Percentiles rank a stretch among this genome's conserved stretches.
Conservation (phyloP, 2,113 vertebrate species). For the Halichoerus grypus region DNA sequence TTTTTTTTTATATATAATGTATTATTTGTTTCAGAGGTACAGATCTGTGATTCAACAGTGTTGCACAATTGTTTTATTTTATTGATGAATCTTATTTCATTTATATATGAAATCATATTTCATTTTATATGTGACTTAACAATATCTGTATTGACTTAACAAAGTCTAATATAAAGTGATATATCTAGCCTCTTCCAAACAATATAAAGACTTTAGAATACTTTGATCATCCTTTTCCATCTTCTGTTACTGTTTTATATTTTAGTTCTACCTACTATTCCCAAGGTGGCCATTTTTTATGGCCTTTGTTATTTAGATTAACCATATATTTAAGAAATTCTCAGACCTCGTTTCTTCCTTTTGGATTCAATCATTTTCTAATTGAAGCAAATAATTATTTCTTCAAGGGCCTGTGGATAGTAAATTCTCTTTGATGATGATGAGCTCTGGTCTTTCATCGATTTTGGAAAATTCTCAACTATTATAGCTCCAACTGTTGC, state of each 20-base stretch:
- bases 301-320: background rate
- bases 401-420: background rate
- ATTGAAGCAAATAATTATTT: background rate
- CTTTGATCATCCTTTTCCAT: background rate
- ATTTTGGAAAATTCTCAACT: background rate
- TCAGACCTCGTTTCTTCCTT: background rate
- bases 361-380: conserved; percentile 1
- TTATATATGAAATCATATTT: background rate
- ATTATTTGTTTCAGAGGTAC: too few relatives aligned
- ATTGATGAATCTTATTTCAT: background rate
- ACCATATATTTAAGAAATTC: background rate
- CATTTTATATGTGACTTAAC: background rate
- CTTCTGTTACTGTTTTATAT: conserved; percentile 35
- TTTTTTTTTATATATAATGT: too few relatives aligned
- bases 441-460: background rate
- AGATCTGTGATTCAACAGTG: too few relatives aligned
- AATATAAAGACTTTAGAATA: background rate
- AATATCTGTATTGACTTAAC: background rate
- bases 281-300: background rate
- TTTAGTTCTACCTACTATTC: background rate
- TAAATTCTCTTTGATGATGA: background rate
- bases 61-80: background rate
- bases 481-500: background rate
- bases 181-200: conserved; percentile 27
- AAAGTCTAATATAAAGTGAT: conserved; percentile 39